These are phyloP conservation scores for Polyommatus iphigenia DNA, from an alignment of 2,888 invertebrate species.

Conservation along the genomic window DNA sequence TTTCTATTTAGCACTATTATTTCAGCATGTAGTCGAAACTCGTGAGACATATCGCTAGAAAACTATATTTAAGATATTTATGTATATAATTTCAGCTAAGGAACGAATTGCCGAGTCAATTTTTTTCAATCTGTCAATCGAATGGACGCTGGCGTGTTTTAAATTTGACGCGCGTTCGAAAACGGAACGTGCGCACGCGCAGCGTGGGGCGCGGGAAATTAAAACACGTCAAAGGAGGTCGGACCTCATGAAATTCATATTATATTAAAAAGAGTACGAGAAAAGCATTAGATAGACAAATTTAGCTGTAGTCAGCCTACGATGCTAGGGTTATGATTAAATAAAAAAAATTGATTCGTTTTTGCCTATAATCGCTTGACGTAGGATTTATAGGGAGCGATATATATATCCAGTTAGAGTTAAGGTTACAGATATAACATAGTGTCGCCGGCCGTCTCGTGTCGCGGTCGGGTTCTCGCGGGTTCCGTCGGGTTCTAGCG, in stretches of 20 bases:
- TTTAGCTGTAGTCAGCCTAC: conserved; percentile 63
- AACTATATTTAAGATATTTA: conserved; percentile 66
- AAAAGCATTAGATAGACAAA: conserved; percentile 71
- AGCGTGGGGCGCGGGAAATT: conserved; percentile 18
- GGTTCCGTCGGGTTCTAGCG: conserved; percentile 41
- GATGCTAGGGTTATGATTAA: conserved; percentile 55
- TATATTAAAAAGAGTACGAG: conserved; percentile 59
- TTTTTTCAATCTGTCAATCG: conserved; percentile 71
- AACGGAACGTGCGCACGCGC: background rate
- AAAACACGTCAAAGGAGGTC: conserved; percentile 49
- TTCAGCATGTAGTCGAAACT: conserved; percentile 70
- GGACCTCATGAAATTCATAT: conserved; percentile 54
- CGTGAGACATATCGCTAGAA: conserved; percentile 78
- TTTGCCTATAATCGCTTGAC: conserved; percentile 65
- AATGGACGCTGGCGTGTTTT: conserved; percentile 32
- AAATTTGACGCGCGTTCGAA: background rate
- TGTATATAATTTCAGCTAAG: conserved; percentile 58
- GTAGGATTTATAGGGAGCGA: conserved; percentile 52
- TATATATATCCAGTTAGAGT: conserved; percentile 56
- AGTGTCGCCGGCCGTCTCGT: conserved; percentile 44
- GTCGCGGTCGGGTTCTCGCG: conserved; percentile 32
- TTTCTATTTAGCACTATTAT: conserved; percentile 60
- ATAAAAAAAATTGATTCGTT: conserved; percentile 51
- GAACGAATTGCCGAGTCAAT: conserved; percentile 67
- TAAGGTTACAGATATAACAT: conserved; percentile 45